Percentiles rank a stretch among this genome's conserved stretches.
Conservation (phyloP, 1,140 invertebrate genomes). For the Drosophila ambigua region DNA sequence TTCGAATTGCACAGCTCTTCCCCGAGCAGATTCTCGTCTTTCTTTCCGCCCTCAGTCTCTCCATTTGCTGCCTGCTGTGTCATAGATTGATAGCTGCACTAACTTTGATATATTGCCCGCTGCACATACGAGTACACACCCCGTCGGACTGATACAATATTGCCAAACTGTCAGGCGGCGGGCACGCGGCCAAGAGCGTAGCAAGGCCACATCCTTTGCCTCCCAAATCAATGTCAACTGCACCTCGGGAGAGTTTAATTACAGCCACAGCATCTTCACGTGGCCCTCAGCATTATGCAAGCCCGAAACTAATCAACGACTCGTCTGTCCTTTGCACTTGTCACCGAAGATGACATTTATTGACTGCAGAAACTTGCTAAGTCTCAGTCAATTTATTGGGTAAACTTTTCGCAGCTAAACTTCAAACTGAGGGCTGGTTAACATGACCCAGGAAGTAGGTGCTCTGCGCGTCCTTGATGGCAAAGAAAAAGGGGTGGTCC, state of each 20-base stretch:
- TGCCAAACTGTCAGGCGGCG: constrained; percentile 43
- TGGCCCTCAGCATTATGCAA: constrained; percentile 30
- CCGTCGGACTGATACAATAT: constrained; percentile 13
- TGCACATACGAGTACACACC: constrained; percentile 12
- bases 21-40: constrained; percentile 20
- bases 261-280: constrained; percentile 12
- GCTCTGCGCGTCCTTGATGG: constrained; percentile 37
- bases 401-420: constrained; percentile 1
- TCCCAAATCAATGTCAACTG: constrained; percentile 47
- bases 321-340: constrained; percentile 26
- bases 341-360: constrained; percentile 45
- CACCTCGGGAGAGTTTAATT: constrained; percentile 40
- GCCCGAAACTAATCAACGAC: constrained; percentile 45
- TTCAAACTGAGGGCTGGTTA: constrained; percentile 10
- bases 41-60: constrained; percentile 18
- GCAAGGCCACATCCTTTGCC: constrained; percentile 1
- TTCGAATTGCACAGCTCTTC: constrained; percentile 58
- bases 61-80: constrained; percentile 43
- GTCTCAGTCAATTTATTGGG: background rate
- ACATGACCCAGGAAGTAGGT: constrained; percentile 56
- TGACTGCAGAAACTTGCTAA: constrained; percentile 13
- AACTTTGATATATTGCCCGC: constrained; percentile 72
- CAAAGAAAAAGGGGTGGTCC: constrained; percentile 67
- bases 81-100: constrained; percentile 70
- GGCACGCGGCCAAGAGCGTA: constrained; percentile 4